phyloP scores from a whole-genome alignment of 2,113 vertebrate species.

The Halcyon senegalensis region DNA sequence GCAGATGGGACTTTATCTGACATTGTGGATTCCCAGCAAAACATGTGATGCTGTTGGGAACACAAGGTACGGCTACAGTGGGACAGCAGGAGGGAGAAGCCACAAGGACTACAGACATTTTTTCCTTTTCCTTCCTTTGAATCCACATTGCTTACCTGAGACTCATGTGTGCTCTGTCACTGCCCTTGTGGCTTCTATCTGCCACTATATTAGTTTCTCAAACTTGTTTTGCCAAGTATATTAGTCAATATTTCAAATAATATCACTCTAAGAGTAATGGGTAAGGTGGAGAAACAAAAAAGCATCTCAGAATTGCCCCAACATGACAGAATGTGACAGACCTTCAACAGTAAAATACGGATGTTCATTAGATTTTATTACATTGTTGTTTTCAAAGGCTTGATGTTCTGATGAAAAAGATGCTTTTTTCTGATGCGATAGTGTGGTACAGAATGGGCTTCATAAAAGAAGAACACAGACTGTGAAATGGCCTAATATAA shows the following conservation, averaged over 20 bases:
- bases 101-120: neutral
- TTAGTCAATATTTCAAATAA: neutral
- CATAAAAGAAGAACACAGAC: neutral
- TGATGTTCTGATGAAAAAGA: neutral
- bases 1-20: neutral
- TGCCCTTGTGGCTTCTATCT: neutral
- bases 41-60: neutral
- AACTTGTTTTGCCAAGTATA: neutral
- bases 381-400: slow-evolving; percentile 13
- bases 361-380: slow-evolving; percentile 44
- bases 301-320: neutral
- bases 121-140: neutral
- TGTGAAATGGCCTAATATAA: slow-evolving; percentile 10
- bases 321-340: neutral
- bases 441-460: neutral
- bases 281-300: neutral
- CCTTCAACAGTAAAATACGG: neutral
- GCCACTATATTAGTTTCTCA: neutral
- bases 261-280: neutral
- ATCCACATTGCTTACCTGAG: neutral
- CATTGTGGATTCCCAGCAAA: neutral
- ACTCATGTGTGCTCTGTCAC: too few species aligned
- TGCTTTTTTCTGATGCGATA: neutral
- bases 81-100: neutral
- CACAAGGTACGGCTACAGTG: accelerated